phyloP scores from a whole-genome alignment of 23 tunicate species.

The Phallusia fumigata region DNA sequence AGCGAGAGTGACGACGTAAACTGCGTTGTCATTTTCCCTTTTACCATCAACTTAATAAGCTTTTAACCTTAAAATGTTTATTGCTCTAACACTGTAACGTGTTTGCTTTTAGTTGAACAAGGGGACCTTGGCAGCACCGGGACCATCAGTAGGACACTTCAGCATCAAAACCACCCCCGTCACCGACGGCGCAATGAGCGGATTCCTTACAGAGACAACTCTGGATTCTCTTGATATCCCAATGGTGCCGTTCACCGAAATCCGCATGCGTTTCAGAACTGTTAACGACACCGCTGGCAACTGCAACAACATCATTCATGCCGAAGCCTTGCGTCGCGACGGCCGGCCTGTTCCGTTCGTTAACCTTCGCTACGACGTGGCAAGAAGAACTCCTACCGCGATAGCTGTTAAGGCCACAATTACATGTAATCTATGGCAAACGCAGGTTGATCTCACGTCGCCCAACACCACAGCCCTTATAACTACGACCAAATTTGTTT shows the following conservation, averaged over 20 bases:
- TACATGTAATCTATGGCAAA: slow-evolving; percentile 7
- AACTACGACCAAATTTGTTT: neutral
- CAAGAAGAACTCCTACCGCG: neutral
- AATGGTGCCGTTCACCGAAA: neutral
- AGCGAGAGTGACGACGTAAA: too few species aligned
- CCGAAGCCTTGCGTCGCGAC: slow-evolving; percentile 9
- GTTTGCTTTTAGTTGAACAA: neutral
- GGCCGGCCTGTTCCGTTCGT: neutral
- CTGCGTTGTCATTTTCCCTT: too few species aligned
- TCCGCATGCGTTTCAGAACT: neutral
- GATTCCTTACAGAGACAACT: neutral
- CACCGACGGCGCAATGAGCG: slow-evolving; percentile 5
- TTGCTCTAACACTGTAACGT: too few species aligned
- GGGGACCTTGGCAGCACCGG: neutral
- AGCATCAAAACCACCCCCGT: neutral
- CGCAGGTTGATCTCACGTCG: slow-evolving; percentile 5
- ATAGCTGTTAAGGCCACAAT: neutral
- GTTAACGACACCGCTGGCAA: neutral
- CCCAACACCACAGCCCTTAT: neutral
- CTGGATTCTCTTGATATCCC: neutral
- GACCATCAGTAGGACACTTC: slow-evolving; percentile 1
- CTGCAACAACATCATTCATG: neutral
- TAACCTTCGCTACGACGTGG: slow-evolving; percentile 4
- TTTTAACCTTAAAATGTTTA: neutral
- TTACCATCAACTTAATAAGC: neutral